Conservation (phyloP, 1,140 invertebrate genomes). For the Penaeus japonicus region DNA sequence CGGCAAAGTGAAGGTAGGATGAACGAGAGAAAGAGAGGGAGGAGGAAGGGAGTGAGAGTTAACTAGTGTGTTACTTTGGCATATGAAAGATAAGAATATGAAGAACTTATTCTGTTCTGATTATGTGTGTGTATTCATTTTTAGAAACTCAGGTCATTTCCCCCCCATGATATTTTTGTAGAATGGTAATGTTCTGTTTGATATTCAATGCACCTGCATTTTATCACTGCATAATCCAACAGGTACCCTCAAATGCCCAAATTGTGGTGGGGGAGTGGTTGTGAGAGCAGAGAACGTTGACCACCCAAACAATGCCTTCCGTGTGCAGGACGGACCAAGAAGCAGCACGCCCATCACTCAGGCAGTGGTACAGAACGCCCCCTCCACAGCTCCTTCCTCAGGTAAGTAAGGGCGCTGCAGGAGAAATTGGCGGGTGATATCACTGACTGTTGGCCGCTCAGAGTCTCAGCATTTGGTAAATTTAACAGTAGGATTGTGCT, state of each 20-base stretch:
- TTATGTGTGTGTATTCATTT: too few relatives aligned
- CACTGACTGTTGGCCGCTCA: not conserved
- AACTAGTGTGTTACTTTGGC: too few relatives aligned
- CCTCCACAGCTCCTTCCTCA: not conserved
- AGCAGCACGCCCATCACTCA: not conserved
- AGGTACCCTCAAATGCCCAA: conserved; percentile 14
- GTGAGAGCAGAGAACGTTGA: conserved; percentile 10
- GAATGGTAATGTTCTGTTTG: not conserved
- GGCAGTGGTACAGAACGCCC: not conserved
- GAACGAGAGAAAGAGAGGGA: too few relatives aligned
- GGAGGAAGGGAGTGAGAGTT: too few relatives aligned
- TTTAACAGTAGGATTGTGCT: too few relatives aligned
- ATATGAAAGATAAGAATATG: too few relatives aligned
- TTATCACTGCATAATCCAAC: too few relatives aligned
- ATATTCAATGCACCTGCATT: not conserved
- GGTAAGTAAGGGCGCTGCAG: not conserved
- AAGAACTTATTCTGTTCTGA: too few relatives aligned
- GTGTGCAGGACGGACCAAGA: not conserved
- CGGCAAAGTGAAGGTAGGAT: not conserved
- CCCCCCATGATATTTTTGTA: too few relatives aligned
- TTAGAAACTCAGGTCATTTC: too few relatives aligned
- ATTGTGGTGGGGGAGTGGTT: conserved; percentile 17
- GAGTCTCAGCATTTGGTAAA: too few relatives aligned
- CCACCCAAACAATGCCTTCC: not conserved
- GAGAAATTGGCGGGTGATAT: not conserved